A percentile compares a stretch with the other conserved stretches of the same genome.
phyloP scores from a whole-genome alignment of 2,113 vertebrate species.

The Rallus limicola region DNA sequence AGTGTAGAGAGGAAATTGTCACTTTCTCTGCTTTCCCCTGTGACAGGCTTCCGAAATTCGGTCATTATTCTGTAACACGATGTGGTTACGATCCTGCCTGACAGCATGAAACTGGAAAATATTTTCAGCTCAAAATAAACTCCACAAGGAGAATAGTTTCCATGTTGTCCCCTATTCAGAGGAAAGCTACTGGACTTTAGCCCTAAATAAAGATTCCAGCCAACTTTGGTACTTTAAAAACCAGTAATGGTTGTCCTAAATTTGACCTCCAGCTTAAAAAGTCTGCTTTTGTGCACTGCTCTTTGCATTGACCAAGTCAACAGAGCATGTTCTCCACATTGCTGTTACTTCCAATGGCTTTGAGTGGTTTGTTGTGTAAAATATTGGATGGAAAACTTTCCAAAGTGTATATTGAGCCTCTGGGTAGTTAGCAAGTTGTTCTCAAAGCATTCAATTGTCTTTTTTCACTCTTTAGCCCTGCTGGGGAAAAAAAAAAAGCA shows the following conservation, averaged over 20 bases:
- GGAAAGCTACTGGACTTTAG: conserved; percentile 7
- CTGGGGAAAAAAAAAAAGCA: not conserved
- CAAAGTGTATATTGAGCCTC: not conserved
- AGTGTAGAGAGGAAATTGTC: not conserved
- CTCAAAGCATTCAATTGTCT: not conserved
- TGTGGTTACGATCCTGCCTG: not conserved
- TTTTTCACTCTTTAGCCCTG: not conserved
- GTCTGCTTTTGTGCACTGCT: not conserved
- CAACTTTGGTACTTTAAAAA: not conserved
- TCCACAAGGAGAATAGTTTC: conserved; percentile 44
- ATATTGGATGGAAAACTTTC: not conserved
- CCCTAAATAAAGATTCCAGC: conserved; percentile 31
- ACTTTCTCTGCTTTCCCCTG: not conserved
- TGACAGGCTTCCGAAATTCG: not conserved
- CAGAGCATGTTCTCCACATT: not conserved
- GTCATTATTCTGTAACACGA: not conserved
- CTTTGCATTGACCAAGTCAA: not conserved
- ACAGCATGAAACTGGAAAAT: conserved; percentile 44
- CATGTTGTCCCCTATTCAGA: not conserved
- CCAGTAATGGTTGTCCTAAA: not conserved
- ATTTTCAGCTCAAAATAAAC: conserved; percentile 57
- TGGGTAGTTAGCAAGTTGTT: not conserved
- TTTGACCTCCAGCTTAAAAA: not conserved
- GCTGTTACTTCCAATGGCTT: not conserved
- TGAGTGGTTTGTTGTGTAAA: not conserved